These are phyloP conservation scores for Drosophila varians DNA, from an alignment of 1,140 invertebrate species.

Conservation along the genomic window DNA sequence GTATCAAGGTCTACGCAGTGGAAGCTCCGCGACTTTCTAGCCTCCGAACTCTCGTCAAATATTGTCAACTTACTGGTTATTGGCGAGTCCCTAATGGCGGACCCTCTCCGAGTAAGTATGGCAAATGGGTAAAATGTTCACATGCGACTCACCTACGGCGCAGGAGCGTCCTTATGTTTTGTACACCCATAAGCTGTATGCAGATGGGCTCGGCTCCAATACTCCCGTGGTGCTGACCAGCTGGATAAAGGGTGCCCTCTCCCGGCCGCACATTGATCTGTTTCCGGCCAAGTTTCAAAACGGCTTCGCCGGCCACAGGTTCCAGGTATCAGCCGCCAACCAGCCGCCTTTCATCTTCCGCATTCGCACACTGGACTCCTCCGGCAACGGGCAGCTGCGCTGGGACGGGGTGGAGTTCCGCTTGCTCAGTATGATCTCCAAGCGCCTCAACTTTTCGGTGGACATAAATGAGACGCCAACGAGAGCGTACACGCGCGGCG, in stretches of 20 bases:
- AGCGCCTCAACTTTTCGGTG: conserved; percentile 88
- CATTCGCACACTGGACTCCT: conserved; percentile 83
- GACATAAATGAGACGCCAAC: conserved; percentile 86
- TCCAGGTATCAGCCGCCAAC: conserved; percentile 87
- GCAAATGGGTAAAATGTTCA: background rate
- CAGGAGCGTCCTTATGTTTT: conserved; percentile 88
- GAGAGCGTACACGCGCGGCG: conserved; percentile 57
- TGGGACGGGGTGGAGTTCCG: conserved; percentile 88
- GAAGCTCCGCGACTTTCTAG: conserved; percentile 88
- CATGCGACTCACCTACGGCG: background rate
- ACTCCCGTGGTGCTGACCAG: conserved; percentile 86
- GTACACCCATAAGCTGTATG: conserved; percentile 88
- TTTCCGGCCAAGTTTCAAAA: conserved; percentile 88
- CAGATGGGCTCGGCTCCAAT: conserved; percentile 88
- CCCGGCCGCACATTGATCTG: conserved; percentile 86
- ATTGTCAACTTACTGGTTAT: conserved; percentile 89
- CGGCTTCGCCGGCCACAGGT: conserved; percentile 89
- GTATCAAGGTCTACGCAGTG: conserved; percentile 88
- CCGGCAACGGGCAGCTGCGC: conserved; percentile 50
- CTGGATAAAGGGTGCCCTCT: conserved; percentile 87
- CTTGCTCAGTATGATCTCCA: conserved; percentile 86
- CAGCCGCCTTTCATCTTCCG: conserved; percentile 89
- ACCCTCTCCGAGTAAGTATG: conserved; percentile 65
- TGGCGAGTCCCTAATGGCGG: conserved; percentile 85
- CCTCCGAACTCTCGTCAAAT: conserved; percentile 85